Evolutionary conservation across 2,113 vertebrate genomes (phyloP).

Genomic region (Corythornis cristatus): DNA sequence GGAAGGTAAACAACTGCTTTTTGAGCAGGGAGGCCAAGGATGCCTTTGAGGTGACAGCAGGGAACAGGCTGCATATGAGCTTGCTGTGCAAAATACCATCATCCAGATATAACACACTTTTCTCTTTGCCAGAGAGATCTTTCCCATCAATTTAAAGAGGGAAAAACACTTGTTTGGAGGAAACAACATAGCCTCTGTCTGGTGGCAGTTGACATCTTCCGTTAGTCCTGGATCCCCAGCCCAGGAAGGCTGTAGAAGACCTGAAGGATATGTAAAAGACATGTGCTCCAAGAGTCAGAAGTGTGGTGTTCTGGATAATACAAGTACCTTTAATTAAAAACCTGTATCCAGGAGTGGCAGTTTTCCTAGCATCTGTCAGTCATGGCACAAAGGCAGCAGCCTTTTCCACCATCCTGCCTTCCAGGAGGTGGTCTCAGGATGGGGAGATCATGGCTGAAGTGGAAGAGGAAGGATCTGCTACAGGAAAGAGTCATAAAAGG

Average conservation of each 20-base stretch:
- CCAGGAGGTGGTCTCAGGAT: neutral
- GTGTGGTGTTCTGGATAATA: neutral
- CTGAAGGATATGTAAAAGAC: neutral
- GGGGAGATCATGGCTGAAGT: fast-evolving
- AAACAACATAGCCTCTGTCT: neutral
- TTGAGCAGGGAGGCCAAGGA: neutral
- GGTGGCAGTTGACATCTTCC: neutral
- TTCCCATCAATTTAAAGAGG: neutral
- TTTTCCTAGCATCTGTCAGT: neutral
- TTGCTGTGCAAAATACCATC: neutral
- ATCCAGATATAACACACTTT: neutral
- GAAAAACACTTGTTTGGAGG: neutral
- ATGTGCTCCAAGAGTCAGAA: neutral
- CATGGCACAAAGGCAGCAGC: neutral
- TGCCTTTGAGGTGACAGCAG: neutral
- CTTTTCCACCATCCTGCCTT: neutral
- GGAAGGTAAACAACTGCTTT: neutral
- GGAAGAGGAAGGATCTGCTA: neutral
- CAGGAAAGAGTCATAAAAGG: neutral
- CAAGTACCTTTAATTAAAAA: neutral
- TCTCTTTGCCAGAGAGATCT: neutral
- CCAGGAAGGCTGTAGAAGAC: neutral
- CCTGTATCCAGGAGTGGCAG: neutral
- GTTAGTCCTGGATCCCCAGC: neutral
- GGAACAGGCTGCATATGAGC: neutral